Evolutionary conservation across 2,888 invertebrate species (phyloP).

Genomic region (Ditula angustiorana): DNA sequence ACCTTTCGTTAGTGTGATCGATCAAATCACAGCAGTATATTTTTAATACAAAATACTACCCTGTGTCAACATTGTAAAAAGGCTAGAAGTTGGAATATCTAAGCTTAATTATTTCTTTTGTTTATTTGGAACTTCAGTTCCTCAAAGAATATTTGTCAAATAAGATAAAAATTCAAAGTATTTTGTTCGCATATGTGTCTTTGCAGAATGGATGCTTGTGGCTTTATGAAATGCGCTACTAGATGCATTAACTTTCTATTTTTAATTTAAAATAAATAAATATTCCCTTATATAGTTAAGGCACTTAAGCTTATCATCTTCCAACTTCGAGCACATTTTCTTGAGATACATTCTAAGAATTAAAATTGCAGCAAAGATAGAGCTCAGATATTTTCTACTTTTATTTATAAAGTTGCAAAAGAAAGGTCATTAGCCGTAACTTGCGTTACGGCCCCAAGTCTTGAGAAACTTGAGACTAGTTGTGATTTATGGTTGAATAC

Average conservation of each 20-base stretch:
- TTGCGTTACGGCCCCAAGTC: slow-evolving; percentile 58
- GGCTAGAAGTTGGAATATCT: slow-evolving; percentile 31
- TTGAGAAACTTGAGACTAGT: slow-evolving; percentile 50
- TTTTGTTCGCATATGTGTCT: too few species aligned
- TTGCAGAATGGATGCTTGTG: too few species aligned
- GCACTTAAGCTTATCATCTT: slow-evolving; percentile 19
- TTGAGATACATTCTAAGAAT: slow-evolving; percentile 23
- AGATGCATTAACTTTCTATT: too few species aligned
- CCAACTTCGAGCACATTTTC: slow-evolving; percentile 28
- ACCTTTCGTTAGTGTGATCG: slow-evolving; percentile 50
- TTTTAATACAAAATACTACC: slow-evolving; percentile 69
- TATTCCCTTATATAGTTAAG: too few species aligned
- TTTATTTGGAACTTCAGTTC: too few species aligned
- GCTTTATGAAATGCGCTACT: too few species aligned
- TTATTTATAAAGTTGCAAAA: slow-evolving; percentile 1
- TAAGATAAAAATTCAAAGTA: too few species aligned
- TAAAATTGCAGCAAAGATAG: slow-evolving; percentile 1
- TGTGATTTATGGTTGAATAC: not conserved
- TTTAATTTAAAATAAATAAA: too few species aligned
- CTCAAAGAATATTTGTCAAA: too few species aligned
- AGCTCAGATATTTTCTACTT: not conserved
- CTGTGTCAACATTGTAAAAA: slow-evolving; percentile 59
- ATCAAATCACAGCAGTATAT: slow-evolving; percentile 69
- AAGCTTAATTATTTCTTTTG: slow-evolving; percentile 11
- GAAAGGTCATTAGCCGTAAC: slow-evolving; percentile 52